These are phyloP conservation scores for Muricea muricata DNA, from an alignment of 92 coral and sea anemone species.

Conservation along the genomic window DNA sequence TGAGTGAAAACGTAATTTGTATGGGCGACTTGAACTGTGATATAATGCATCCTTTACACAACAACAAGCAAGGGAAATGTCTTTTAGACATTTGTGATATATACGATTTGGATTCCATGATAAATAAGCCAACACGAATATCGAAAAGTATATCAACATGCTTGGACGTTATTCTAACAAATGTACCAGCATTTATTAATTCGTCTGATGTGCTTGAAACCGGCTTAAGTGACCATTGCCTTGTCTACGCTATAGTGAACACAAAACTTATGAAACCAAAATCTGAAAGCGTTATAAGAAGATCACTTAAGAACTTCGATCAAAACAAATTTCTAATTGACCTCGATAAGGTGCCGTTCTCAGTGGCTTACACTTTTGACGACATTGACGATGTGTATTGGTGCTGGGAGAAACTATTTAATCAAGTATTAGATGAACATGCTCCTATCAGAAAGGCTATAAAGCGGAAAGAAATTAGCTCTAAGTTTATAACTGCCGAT, in stretches of 20 bases:
- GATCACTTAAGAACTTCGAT: neutral
- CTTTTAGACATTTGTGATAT: constrained; percentile 37
- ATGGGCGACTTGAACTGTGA: constrained; percentile 42
- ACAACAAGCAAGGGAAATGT: constrained; percentile 44
- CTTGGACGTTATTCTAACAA: neutral
- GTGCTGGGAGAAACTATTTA: no score
- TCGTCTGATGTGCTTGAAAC: neutral
- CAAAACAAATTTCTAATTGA: neutral
- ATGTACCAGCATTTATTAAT: neutral
- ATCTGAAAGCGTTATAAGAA: neutral
- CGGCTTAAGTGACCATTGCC: neutral
- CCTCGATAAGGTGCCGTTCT: no score
- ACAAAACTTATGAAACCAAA: neutral
- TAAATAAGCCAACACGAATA: no score
- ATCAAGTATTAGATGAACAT: no score
- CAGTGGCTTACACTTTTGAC: no score
- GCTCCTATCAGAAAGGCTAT: no score
- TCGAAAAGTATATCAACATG: neutral
- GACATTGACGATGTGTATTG: no score
- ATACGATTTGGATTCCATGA: no score
- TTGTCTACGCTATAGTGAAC: neutral
- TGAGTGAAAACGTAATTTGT: constrained; percentile 39
- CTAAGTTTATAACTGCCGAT: no score
- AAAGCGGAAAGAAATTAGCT: no score
- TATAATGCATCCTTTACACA: constrained; percentile 22